Percentiles rank a stretch among this genome's conserved stretches.
phyloP scores from a whole-genome alignment of 2,797 vertebrate genomes.

The Typhlichthys subterraneus region DNA sequence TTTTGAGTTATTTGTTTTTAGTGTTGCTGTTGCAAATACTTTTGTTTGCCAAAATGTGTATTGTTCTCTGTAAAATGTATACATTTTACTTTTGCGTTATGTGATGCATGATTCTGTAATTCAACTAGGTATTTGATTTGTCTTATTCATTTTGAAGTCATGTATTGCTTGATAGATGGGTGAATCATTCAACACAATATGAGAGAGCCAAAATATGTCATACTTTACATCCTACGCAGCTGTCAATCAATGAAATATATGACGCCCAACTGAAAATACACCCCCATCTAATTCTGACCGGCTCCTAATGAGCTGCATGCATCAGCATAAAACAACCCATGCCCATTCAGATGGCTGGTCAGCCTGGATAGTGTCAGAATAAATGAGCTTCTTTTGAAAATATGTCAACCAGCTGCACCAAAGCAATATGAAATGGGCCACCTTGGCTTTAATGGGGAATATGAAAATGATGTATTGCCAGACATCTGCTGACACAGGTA shows the following conservation, averaged over 20 bases:
- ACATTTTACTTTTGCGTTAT: neutral
- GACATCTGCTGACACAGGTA: slow-evolving; percentile 61
- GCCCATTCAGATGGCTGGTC: slow-evolving; percentile 6
- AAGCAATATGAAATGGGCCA: slow-evolving; percentile 15
- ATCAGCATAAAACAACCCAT: too few relatives aligned
- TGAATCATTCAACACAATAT: neutral
- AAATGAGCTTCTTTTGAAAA: slow-evolving; percentile 16
- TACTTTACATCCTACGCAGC: slow-evolving; percentile 6
- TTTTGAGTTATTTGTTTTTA: slow-evolving; percentile 44
- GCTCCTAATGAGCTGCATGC: neutral
- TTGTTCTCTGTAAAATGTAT: slow-evolving; percentile 2
- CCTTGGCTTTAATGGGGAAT: slow-evolving; percentile 14
- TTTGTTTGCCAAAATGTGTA: slow-evolving; percentile 7
- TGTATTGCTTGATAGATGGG: neutral
- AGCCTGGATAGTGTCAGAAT: slow-evolving; percentile 11
- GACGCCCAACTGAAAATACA: slow-evolving; percentile 2
- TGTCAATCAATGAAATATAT: slow-evolving; percentile 8
- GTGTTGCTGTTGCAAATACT: slow-evolving; percentile 34
- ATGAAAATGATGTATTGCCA: slow-evolving; percentile 50
- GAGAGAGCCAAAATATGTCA: neutral
- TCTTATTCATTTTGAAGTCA: neutral
- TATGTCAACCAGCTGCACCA: slow-evolving; percentile 22
- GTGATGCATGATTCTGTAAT: neutral
- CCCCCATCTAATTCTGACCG: neutral
- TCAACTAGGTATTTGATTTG: too few relatives aligned